Base-by-base conservation (phyloP, 1,140 invertebrate genomes). In the Epicauta chinensis region DNA sequence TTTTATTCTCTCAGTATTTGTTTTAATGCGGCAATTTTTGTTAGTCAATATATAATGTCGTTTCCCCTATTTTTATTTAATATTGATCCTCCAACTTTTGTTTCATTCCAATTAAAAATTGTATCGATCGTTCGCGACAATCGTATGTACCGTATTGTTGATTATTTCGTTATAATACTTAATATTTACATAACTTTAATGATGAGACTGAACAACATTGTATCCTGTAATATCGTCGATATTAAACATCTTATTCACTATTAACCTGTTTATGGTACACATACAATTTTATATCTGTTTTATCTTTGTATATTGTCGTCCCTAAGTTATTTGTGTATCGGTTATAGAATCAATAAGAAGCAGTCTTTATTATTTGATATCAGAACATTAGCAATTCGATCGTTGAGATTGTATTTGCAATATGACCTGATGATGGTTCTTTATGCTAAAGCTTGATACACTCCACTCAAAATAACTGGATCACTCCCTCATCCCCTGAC, bases 221-320 rank as follows among this genome's bases (percentile, higher is more conserved):
- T 53, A 53, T 45, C 7, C 15, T 46, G 43, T 46, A 39, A 53
- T 53, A 47, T 53, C 38, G 47, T 45, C 43, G 45, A 53, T 53
- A 53, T 53, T 46, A 53, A 53, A 47, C 43, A 53, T 53, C 51
- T 53, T 53, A 53, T 53, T 53, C 31, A 42, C 51, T 46, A 53
- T 53, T 53, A 53, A 53, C 32, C 51, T 53, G 51, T 53, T 53
- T 53, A 53, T 53, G 51, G 47, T 35, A 42, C 38, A 46, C 51
- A 47, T 53, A 53, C 47, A 53, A 34, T 53, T 53, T 53, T 53
- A 53, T 53, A 53, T 53, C 42, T 30, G 40, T 53, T 53, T 53
- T 53, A 53, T 53, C 51, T 53, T 11, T 47, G 11, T 29, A 12
- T 23, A 23, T 23, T 45, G 41, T 32, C 51, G 35, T 36, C 51